Evolutionary conservation across 2,797 vertebrate species (phyloP).

Genomic region (Gymnoscopelus braueri): DNA sequence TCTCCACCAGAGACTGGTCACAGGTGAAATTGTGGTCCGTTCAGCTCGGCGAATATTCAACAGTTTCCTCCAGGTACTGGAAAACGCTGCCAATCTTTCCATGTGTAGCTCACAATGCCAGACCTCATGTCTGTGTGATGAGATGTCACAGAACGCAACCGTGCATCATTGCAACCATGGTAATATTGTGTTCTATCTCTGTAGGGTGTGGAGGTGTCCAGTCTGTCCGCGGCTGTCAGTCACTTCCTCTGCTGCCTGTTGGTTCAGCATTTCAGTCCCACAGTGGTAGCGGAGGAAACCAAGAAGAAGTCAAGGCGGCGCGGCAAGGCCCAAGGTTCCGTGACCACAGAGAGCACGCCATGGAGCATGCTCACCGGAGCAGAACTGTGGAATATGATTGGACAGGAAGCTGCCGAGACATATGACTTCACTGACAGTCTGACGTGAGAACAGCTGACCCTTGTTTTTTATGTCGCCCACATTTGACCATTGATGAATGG

Average conservation of each 20-base stretch:
- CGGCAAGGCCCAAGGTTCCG: conserved; percentile 62
- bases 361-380: conserved; percentile 72
- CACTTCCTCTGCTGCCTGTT: conserved; percentile 86
- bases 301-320: conserved; percentile 82
- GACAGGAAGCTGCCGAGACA: conserved; percentile 79
- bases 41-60: conserved; percentile 82
- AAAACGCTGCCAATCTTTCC: background rate
- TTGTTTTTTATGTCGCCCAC: conserved; percentile 14
- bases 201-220: conserved; percentile 82
- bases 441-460: conserved; percentile 62
- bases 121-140: background rate
- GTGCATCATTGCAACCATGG: background rate
- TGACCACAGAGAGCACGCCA: conserved; percentile 60
- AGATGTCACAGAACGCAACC: background rate
- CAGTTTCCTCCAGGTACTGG: conserved; percentile 81
- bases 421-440: conserved; percentile 77
- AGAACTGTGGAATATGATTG: conserved; percentile 84
- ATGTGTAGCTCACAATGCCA: background rate
- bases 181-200: conserved; percentile 26
- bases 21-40: conserved; percentile 80
- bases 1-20: conserved; percentile 72
- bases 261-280: conserved; percentile 73
- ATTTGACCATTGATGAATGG: conserved; percentile 14
- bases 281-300: conserved; percentile 66
- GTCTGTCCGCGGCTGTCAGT: conserved; percentile 82